Percentiles rank a stretch among this genome's conserved stretches.
These are phyloP conservation scores for Dinomys branickii DNA, from an alignment of 2,113 vertebrate species.

Conservation along the genomic window DNA sequence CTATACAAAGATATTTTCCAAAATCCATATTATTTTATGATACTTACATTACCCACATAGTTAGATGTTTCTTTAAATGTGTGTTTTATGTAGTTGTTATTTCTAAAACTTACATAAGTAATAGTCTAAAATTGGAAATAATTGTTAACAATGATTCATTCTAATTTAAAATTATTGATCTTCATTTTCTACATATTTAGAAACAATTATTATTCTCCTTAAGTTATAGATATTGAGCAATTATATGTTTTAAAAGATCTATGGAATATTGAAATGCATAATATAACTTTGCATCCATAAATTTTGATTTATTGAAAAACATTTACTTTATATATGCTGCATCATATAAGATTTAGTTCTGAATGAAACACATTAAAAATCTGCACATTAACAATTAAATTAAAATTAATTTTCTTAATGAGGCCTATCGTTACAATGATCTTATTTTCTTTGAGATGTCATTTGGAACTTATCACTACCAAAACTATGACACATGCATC, in stretches of 20 bases:
- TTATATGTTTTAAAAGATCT: neutral
- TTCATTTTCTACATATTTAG: neutral
- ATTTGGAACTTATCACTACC: neutral
- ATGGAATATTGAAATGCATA: neutral
- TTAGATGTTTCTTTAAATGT: neutral
- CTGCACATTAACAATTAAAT: neutral
- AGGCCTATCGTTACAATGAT: slow-evolving; percentile 15
- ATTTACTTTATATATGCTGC: slow-evolving; percentile 34
- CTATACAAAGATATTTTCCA: neutral
- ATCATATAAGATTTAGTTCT: slow-evolving; percentile 22
- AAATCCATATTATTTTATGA: neutral
- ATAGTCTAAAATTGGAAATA: neutral
- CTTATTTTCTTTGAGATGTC: slow-evolving; percentile 32
- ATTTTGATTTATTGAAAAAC: slow-evolving; percentile 62
- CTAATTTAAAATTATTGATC: neutral
- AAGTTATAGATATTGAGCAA: neutral
- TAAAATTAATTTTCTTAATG: slow-evolving; percentile 66
- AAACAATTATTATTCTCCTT: neutral
- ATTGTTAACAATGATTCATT: neutral
- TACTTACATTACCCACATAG: neutral
- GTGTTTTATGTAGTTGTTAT: neutral
- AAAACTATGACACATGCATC: neutral
- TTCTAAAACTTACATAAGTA: neutral
- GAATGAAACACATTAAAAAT: slow-evolving; percentile 48
- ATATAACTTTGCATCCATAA: slow-evolving; percentile 27